Evolutionary conservation across 1,140 invertebrate species (phyloP).

Genomic region (Ips nitidus): DNA sequence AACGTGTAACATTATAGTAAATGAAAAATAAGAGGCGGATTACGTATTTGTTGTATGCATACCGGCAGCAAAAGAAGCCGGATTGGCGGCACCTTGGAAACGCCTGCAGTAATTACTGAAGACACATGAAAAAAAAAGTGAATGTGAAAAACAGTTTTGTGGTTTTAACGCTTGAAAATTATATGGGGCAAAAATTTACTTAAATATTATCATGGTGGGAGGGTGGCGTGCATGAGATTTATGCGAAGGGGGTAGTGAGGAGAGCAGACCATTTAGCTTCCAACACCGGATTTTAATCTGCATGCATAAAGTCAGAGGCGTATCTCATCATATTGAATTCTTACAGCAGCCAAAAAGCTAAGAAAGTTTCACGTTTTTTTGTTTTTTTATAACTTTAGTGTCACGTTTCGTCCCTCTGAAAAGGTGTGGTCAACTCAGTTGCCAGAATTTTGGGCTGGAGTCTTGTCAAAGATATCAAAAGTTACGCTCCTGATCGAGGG

Average conservation of each 20-base stretch:
- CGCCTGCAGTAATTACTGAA: too few species aligned
- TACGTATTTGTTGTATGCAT: too few species aligned
- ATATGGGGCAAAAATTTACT: conserved; percentile 52
- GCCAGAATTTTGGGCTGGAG: too few species aligned
- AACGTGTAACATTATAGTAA: neutral
- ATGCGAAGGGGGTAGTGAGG: conserved; percentile 42
- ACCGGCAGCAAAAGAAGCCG: too few species aligned
- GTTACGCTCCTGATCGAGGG: conserved; percentile 17
- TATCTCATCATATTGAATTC: neutral
- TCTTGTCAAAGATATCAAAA: too few species aligned
- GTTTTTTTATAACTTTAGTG: neutral
- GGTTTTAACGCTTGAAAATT: conserved; percentile 24
- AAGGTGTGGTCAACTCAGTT: too few species aligned
- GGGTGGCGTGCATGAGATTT: conserved; percentile 51
- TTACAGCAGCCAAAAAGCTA: neutral
- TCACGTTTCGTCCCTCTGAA: too few species aligned
- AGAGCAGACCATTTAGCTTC: conserved; percentile 51
- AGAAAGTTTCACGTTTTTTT: neutral
- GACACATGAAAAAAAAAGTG: too few species aligned
- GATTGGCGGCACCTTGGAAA: too few species aligned
- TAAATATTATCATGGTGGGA: conserved; percentile 51
- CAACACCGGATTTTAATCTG: conserved; percentile 52
- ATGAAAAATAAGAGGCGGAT: neutral
- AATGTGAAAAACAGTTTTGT: too few species aligned
- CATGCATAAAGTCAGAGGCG: conserved; percentile 45